Evolutionary conservation across 2,888 invertebrate genomes (phyloP).

Genomic region (Caenorhabditis plicata): DNA sequence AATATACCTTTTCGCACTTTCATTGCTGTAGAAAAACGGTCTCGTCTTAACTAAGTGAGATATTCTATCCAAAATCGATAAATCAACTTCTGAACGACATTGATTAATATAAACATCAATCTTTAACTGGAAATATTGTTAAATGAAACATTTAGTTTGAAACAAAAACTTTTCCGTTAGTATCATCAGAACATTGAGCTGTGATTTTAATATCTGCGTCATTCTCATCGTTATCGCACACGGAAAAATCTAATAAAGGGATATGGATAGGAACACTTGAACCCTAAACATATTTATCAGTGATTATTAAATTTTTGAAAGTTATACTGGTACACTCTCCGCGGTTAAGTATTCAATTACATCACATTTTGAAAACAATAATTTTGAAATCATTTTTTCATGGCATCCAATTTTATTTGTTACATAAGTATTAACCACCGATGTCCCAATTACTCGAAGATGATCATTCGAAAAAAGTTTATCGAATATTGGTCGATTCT

Average conservation of each 20-base stretch:
- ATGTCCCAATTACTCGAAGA: constrained; percentile 41
- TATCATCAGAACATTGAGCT: constrained; percentile 8
- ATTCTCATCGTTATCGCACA: constrained; percentile 29
- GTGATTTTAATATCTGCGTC: constrained; percentile 33
- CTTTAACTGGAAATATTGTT: too few species aligned
- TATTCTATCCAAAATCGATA: constrained; percentile 54
- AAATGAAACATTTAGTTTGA: too few species aligned
- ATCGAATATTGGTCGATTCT: constrained; percentile 16
- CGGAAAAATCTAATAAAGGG: constrained; percentile 31
- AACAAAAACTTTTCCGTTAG: constrained; percentile 10
- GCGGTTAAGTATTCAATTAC: constrained; percentile 37
- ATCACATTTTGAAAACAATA: constrained; percentile 38
- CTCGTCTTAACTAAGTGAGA: constrained; percentile 28
- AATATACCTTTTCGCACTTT: constrained; percentile 2
- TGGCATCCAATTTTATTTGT: constrained; percentile 8
- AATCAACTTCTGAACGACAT: constrained; percentile 53
- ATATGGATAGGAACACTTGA: background rate
- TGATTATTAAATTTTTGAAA: background rate
- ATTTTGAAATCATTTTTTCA: constrained; percentile 17
- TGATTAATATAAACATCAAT: constrained; percentile 30
- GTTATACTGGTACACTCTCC: constrained; percentile 26
- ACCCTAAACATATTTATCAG: constrained; percentile 1
- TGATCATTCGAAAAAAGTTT: constrained; percentile 39
- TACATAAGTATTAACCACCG: constrained; percentile 23
- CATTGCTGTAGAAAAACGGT: constrained; percentile 37